These are phyloP conservation scores for Monochamus alternatus DNA, from an alignment of 2,888 invertebrate genomes.

Conservation along the genomic window DNA sequence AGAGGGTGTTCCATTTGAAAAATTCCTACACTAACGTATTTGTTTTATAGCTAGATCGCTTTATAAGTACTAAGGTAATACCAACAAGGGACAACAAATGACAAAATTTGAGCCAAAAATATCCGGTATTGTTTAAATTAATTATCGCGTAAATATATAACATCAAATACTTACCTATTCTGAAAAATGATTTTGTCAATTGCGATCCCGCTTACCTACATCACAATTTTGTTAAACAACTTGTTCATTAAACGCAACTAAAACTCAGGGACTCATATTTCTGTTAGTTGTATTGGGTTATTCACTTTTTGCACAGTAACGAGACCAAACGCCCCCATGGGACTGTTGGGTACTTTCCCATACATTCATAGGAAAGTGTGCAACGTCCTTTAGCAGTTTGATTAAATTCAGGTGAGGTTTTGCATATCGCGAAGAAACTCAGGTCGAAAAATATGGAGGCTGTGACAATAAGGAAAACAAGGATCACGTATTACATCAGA, in stretches of 20 bases:
- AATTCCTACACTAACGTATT: no score
- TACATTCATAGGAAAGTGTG: neutral
- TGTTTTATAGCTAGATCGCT: no score
- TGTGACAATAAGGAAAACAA: slow-evolving; percentile 18
- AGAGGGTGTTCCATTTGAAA: no score
- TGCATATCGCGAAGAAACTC: slow-evolving; percentile 21
- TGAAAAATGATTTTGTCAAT: neutral
- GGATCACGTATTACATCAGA: neutral
- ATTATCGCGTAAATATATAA: no score
- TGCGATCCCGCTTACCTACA: neutral
- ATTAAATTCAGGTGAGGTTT: slow-evolving; percentile 17
- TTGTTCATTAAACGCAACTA: neutral
- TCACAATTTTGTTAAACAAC: neutral
- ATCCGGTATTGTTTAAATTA: no score
- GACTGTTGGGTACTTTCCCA: neutral
- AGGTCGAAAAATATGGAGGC: slow-evolving; percentile 2
- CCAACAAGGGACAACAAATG: no score
- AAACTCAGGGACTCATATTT: slow-evolving; percentile 9
- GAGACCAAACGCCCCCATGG: slow-evolving; percentile 4
- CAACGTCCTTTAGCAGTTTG: neutral
- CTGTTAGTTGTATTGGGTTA: slow-evolving; percentile 1
- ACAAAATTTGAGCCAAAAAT: no score
- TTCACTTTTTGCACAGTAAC: slow-evolving; percentile 4
- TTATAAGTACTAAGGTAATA: no score
- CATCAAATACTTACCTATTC: no score